Conservation (phyloP, 1,140 invertebrate species). For the Melipona quadrifasciata region DNA sequence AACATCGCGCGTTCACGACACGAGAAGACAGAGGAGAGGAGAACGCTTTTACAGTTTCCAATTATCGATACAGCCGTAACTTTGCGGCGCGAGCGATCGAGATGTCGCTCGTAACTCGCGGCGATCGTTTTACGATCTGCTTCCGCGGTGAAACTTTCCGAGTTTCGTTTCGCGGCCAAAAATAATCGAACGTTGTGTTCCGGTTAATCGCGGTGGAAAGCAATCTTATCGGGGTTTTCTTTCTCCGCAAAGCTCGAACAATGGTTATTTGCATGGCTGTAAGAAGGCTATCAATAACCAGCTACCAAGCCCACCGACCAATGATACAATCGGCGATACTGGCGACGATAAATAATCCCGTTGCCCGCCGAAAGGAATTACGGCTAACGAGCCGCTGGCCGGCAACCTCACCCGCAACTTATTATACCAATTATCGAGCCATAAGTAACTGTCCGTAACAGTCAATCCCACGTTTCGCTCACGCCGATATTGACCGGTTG, state of each 20-base stretch:
- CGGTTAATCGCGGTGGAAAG: not conserved
- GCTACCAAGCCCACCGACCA: slow-evolving; percentile 29
- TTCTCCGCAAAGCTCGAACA: not conserved
- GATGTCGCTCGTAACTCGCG: not conserved
- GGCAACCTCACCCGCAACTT: slow-evolving; percentile 44
- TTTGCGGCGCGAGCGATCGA: not conserved
- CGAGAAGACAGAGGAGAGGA: not conserved
- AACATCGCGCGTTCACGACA: not conserved
- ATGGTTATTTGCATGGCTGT: slow-evolving; percentile 19
- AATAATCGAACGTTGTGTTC: slow-evolving; percentile 17
- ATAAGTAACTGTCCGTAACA: slow-evolving; percentile 51
- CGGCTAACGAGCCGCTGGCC: slow-evolving; percentile 42
- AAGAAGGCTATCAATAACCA: slow-evolving; percentile 42
- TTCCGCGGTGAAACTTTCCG: not conserved
- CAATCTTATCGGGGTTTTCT: not conserved
- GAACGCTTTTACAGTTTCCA: not conserved
- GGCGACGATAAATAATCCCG: slow-evolving; percentile 47
- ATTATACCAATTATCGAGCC: slow-evolving; percentile 53
- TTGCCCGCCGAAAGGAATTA: slow-evolving; percentile 49
- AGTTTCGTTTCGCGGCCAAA: not conserved
- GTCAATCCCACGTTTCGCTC: slow-evolving; percentile 42
- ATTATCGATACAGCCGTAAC: slow-evolving; percentile 2
- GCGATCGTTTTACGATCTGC: slow-evolving; percentile 7
- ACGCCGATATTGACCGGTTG: slow-evolving; percentile 19
- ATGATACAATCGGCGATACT: slow-evolving; percentile 40